phyloP scores from a whole-genome alignment of 2,797 vertebrate species.

The Gallinago solitaria region DNA sequence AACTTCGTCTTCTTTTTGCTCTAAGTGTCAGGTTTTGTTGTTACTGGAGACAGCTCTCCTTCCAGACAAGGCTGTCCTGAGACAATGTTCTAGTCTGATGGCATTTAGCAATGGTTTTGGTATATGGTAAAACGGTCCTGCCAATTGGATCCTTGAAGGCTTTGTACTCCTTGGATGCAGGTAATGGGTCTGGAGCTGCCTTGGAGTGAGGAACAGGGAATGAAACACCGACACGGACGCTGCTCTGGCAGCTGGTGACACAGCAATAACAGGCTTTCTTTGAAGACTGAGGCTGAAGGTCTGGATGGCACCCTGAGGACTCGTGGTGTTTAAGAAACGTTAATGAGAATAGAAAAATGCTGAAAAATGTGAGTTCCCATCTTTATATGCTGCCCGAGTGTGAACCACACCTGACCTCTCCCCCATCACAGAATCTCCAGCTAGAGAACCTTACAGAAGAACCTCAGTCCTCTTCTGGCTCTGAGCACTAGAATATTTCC shows the following conservation, averaged over 20 bases:
- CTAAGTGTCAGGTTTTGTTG: background rate
- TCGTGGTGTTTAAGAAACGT: background rate
- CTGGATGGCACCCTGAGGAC: background rate
- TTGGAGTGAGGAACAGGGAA: background rate
- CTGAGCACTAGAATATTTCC: background rate
- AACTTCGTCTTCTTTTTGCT: background rate
- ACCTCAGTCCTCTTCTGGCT: background rate
- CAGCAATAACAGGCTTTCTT: background rate
- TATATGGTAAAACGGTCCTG: background rate
- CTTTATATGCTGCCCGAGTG: background rate
- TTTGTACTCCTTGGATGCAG: background rate
- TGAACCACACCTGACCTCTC: background rate
- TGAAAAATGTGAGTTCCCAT: background rate
- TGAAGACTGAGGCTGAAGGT: background rate
- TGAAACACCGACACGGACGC: fast-evolving
- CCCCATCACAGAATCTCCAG: background rate
- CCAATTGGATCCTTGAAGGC: background rate
- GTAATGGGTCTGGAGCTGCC: background rate
- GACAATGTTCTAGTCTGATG: background rate
- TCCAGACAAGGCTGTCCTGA: background rate
- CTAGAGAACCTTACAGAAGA: background rate
- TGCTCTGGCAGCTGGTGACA: background rate
- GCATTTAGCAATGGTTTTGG: background rate
- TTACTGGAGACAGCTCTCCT: background rate
- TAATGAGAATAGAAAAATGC: background rate